Conservation (phyloP, 1,140 invertebrate genomes). For the Micrasema minimum region DNA sequence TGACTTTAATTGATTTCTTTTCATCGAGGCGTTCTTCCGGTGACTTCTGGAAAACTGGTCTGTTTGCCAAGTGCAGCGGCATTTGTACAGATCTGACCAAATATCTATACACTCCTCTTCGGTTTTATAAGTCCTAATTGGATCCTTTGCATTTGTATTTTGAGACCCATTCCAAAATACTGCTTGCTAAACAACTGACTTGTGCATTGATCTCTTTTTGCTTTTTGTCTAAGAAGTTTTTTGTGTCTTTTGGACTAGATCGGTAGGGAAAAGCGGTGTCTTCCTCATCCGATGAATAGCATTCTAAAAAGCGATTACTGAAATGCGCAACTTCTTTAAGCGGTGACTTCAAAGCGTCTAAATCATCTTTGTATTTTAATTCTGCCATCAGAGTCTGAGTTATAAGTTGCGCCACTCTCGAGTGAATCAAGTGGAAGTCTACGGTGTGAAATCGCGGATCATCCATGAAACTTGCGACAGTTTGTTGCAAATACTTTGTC, state of each 20-base stretch:
- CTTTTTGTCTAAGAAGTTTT: slow-evolving; percentile 51
- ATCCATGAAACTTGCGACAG: slow-evolving; percentile 74
- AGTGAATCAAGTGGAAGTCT: slow-evolving; percentile 72
- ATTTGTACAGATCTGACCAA: slow-evolving; percentile 63
- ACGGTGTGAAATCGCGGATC: slow-evolving; percentile 70
- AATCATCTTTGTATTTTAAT: slow-evolving; percentile 59
- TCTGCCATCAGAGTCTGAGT: slow-evolving; percentile 63
- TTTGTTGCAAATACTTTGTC: slow-evolving; percentile 72
- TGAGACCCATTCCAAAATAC: slow-evolving; percentile 61
- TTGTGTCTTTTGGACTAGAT: slow-evolving; percentile 37
- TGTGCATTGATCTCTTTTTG: slow-evolving; percentile 58
- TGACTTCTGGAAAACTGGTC: slow-evolving; percentile 61
- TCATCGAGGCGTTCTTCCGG: slow-evolving; percentile 63
- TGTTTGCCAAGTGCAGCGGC: slow-evolving; percentile 62
- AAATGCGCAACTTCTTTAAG: slow-evolving; percentile 34
- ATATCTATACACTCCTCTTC: slow-evolving; percentile 67
- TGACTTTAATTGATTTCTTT: slow-evolving; percentile 58
- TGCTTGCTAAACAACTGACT: slow-evolving; percentile 62
- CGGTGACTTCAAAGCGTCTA: slow-evolving; percentile 39
- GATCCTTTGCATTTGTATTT: slow-evolving; percentile 52
- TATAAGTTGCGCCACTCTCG: slow-evolving; percentile 70
- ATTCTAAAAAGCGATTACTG: slow-evolving; percentile 51
- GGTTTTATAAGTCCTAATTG: slow-evolving; percentile 60
- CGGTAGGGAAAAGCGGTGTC: slow-evolving; percentile 38
- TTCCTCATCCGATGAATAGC: slow-evolving; percentile 61